Percentiles rank a stretch among this genome's conserved stretches.
Evolutionary conservation across 1,140 invertebrate genomes (phyloP).

Genomic region (Drosophila cardini): DNA sequence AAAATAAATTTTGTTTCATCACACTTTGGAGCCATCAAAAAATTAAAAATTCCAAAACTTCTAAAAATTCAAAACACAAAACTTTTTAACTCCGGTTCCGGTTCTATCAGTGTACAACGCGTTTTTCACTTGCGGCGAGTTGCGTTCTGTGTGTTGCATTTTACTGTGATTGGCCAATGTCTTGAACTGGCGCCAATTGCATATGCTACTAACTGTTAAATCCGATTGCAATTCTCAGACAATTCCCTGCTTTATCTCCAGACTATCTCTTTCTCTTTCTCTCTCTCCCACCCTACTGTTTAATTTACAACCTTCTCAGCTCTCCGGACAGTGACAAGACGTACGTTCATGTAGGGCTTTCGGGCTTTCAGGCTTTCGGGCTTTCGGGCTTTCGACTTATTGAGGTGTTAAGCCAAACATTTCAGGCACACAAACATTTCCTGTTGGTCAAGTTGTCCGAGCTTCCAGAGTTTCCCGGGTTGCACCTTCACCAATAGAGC

Average conservation of each 20-base stretch:
- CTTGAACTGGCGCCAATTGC: slow-evolving; percentile 28
- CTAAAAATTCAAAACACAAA: background rate
- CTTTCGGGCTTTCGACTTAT: slow-evolving; percentile 52
- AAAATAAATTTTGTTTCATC: too few species aligned
- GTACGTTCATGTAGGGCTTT: slow-evolving; percentile 20
- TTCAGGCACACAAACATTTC: slow-evolving; percentile 27
- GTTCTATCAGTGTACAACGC: background rate
- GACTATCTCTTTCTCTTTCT: background rate
- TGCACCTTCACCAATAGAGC: background rate
- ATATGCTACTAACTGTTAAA: slow-evolving; percentile 11
- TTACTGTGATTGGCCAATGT: slow-evolving; percentile 11
- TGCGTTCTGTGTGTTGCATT: background rate
- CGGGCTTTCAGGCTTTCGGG: slow-evolving; percentile 39
- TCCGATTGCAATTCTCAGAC: slow-evolving; percentile 8
- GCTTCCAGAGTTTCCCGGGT: background rate
- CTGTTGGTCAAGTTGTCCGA: slow-evolving; percentile 12
- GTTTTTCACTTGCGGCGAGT: slow-evolving; percentile 1
- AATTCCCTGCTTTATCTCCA: background rate
- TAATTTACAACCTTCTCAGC: background rate
- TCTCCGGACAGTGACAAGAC: slow-evolving; percentile 17
- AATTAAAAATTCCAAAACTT: too few species aligned
- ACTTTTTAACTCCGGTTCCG: background rate
- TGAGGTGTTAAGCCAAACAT: slow-evolving; percentile 68
- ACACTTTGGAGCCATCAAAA: too few species aligned
- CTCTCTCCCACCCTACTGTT: background rate